A percentile compares a stretch with the other conserved stretches of the same genome.
Conservation (phyloP, 2,113 vertebrate genomes). For the Pitta sordida region DNA sequence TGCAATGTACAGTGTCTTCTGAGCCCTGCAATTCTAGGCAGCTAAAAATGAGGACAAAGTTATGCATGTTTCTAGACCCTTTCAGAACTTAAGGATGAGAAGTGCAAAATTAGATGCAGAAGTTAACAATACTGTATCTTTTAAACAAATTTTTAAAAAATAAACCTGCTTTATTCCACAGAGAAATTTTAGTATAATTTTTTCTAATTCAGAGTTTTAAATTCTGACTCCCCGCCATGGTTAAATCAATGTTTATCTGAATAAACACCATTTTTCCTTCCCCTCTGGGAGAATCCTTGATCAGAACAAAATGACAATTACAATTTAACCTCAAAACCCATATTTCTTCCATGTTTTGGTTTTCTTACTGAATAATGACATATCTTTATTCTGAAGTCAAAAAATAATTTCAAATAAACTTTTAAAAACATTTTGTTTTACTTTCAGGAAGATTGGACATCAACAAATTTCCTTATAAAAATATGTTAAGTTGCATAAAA, state of each 20-base stretch:
- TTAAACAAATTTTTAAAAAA: background rate
- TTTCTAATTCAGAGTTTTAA: background rate
- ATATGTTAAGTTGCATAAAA: background rate
- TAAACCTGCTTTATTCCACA: background rate
- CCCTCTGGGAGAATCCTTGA: background rate
- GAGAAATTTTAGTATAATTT: background rate
- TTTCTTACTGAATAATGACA: background rate
- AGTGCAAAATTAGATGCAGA: background rate
- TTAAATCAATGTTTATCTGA: background rate
- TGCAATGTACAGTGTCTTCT: background rate
- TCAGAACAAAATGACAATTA: background rate
- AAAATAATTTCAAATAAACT: background rate
- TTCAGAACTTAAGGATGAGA: background rate
- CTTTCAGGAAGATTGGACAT: background rate
- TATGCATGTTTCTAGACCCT: background rate
- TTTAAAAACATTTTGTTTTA: fast-evolving
- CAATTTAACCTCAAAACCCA: background rate
- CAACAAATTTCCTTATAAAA: background rate
- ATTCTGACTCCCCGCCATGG: fast-evolving
- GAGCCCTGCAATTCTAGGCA: background rate
- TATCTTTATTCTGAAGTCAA: background rate
- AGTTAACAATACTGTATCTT: background rate
- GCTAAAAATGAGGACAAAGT: background rate
- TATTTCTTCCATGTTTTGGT: background rate
- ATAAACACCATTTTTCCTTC: background rate